These are phyloP conservation scores for Notolabrus celidotus DNA, from an alignment of 2,797 vertebrate species.

Conservation along the genomic window DNA sequence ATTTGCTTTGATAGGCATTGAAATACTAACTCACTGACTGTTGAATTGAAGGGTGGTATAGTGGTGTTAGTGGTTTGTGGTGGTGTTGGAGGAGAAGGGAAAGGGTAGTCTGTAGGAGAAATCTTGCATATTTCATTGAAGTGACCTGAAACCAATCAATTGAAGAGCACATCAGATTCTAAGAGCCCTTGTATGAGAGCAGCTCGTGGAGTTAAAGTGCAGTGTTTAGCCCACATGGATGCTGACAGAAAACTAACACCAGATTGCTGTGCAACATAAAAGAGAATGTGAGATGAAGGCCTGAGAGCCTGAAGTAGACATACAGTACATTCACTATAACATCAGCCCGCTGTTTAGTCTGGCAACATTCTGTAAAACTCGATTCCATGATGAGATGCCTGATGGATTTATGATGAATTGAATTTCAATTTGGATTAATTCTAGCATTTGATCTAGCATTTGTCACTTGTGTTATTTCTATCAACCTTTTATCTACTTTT, in stretches of 20 bases:
- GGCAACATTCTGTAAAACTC: constrained; percentile 21
- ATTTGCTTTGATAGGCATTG: constrained; percentile 35
- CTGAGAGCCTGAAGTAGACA: constrained; percentile 29
- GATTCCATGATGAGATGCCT: neutral
- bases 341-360: neutral
- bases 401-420: neutral
- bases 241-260: constrained; percentile 33
- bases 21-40: constrained; percentile 55
- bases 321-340: constrained; percentile 18
- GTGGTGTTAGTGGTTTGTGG: neutral
- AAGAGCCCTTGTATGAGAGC: constrained; percentile 17
- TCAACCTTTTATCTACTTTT: neutral
- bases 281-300: constrained; percentile 53
- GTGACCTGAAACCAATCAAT: constrained; percentile 65
- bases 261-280: constrained; percentile 45
- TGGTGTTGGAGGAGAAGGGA: neutral
- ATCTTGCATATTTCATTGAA: constrained; percentile 71
- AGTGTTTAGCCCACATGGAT: constrained; percentile 43
- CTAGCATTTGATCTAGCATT: neutral
- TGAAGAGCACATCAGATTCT: constrained; percentile 52
- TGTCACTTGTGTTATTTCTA: neutral
- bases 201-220: constrained; percentile 26
- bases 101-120: constrained; percentile 24
- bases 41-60: too few species aligned
- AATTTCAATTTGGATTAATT: neutral